Base-by-base conservation (phyloP, 1,140 invertebrate genomes). In the Papilio helenus region DNA sequence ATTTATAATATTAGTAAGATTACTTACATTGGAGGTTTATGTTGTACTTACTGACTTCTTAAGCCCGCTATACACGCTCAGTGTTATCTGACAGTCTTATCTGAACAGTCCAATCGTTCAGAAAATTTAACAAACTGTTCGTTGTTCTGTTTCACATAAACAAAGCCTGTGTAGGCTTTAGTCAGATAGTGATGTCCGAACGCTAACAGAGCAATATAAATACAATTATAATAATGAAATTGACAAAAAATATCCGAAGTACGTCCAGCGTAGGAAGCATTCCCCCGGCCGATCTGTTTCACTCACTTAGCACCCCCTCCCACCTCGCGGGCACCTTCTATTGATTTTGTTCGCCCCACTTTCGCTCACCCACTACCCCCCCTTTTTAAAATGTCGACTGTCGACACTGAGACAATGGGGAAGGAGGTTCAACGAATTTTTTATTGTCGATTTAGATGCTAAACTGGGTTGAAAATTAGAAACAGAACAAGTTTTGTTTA, bases 331-430 rank as follows among this genome's bases (percentile, higher is more conserved):
- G 72, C 79, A 79, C 84, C 84, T 81, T 82, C 83, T 90, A 90
- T 92, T 86, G 90, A 90, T 92, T 92, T 90, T 90, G 82, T 76
- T 80, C 89, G 82, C 81, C 84, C 87, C 85, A 87, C 84, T 86
- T 83, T 84, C 78, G 49, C 76, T 65, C 74, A 79, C 79, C 80
- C 82, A 79, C 71, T 81, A 46, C 61, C 83, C 68, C 68, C 80
- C 65, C 83, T 83, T 89, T 89, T 90, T 89, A 87, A 90, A 87
- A 89, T 80, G 88, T 83, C 86, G 85, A 51, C 80, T 79, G 82
- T 58, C 78, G 55, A 73, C 72, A 73, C 73, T 76, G 71, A 90
- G 87, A 92, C 89, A 89, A 90, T 86, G 84, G 85, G 73, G 51
- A 76, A 73, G 72, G 39, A 73, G 72, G 42, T 73, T 73, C 42